Base-by-base conservation (phyloP, 1,140 invertebrate species). In the Acromyrmex charruanus region DNA sequence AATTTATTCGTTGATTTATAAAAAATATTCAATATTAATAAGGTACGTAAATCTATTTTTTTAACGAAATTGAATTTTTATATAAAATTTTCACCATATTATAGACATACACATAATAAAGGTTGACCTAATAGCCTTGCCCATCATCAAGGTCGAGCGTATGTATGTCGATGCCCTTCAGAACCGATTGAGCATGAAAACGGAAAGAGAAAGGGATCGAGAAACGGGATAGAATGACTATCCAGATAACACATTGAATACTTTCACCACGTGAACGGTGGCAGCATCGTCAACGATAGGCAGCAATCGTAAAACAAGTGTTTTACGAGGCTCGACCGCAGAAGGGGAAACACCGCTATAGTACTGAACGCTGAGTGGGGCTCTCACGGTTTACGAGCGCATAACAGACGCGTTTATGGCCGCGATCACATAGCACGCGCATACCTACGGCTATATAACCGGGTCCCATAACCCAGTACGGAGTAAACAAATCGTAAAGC, bases 401-500 rank as follows among this genome's bases (percentile, higher is more conserved):
- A 94, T 95, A 95, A 95, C 94, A 94, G 93, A 92, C 94, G 93
- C 94, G 94, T 95, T 95, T 95, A 95, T 95, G 94, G 94, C 93
- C 92, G 92, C 93, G 94, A 95, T 95, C 94, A 94, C 94, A 94
- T 94, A 94, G 94, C 91, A 92, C 81, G 92, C 91, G 94, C 94
- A 95, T 94, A 94, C 93, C 94, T 94, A 94, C 91, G 90, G 91
- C 93, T 93, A 92, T 95, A 94, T 94, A 94, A 94, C 92, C 92
- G 92, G 91, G 91, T 92, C 92, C 93, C 94, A 94, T 95, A 94
- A 94, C 94, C 94, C 94, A 95, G 91, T 94, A 91, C 87, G 90
- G 92, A 92, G 94, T 95, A 95, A 95, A 95, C 95, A 95, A 95
- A 95, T 95, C 95, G 95, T 95, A 95, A 95, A 95, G 92, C 93